Percentiles rank a stretch among this genome's conserved stretches.
Conservation (phyloP, 2,797 vertebrate genomes). For the Poeciliopsis gracilis region DNA sequence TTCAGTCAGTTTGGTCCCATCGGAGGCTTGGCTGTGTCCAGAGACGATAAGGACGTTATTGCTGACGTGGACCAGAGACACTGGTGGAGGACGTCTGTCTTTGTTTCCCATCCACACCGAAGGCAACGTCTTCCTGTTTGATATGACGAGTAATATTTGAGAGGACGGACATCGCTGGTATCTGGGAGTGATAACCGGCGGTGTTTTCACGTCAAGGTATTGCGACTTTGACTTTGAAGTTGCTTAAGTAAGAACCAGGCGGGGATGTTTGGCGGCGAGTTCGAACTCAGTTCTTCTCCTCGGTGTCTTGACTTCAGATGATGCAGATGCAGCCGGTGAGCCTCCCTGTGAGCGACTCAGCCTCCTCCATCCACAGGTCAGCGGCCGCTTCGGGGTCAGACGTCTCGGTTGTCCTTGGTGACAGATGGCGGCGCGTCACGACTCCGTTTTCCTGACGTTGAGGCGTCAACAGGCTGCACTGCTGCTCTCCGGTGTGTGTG, state of each 20-base stretch:
- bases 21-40: constrained; percentile 11
- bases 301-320: not conserved
- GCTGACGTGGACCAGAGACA: constrained; percentile 31
- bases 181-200: constrained; percentile 25
- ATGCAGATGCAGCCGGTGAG: not conserved
- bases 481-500: not conserved
- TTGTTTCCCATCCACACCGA: constrained; percentile 34
- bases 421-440: not conserved
- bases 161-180: constrained; percentile 4
- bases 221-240: not conserved
- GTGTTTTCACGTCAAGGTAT: constrained; percentile 4
- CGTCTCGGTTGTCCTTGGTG: not conserved
- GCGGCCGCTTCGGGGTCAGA: not conserved
- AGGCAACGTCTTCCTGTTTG: constrained; percentile 12
- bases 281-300: not conserved
- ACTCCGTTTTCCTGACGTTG: not conserved
- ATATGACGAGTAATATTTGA: constrained; percentile 30
- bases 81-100: constrained; percentile 24
- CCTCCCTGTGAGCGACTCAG: not conserved
- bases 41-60: constrained; percentile 49
- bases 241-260: not conserved
- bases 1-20: constrained; percentile 1
- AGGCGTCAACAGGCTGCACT: not conserved
- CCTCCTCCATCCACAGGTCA: not conserved
- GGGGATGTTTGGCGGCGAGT: not conserved